phyloP scores from a whole-genome alignment of 2,888 invertebrate genomes.

The Diadegma fenestrale region DNA sequence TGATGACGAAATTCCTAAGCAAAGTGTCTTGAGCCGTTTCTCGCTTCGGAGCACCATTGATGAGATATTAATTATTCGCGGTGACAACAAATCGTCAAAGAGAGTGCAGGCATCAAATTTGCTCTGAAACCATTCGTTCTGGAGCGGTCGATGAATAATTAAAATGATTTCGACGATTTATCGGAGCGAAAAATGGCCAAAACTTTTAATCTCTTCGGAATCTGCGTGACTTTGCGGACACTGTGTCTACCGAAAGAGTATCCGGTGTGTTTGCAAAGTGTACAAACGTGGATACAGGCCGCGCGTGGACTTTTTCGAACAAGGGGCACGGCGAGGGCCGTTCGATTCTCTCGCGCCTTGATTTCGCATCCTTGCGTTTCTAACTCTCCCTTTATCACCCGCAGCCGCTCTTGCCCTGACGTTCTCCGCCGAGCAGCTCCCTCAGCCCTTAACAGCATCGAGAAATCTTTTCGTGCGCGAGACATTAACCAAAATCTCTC shows the following conservation, averaged over 20 bases:
- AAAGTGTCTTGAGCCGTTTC: not conserved
- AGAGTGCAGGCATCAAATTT: not conserved
- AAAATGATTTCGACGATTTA: not conserved
- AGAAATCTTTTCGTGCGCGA: conserved; percentile 50
- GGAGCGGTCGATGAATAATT: conserved; percentile 1
- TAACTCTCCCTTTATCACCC: not conserved
- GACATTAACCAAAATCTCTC: conserved; percentile 50
- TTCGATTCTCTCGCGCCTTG: conserved; percentile 4
- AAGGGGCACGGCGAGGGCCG: conserved; percentile 9
- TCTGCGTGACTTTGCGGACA: conserved; percentile 4
- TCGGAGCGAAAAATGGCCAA: conserved; percentile 4
- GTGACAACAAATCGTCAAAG: not conserved
- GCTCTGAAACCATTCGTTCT: not conserved
- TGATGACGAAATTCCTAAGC: not conserved
- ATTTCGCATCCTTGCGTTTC: conserved; percentile 27
- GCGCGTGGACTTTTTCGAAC: conserved; percentile 29
- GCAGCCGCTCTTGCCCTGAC: not conserved
- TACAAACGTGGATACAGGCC: conserved; percentile 21
- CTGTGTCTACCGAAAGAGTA: conserved; percentile 8
- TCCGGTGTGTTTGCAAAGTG: not conserved
- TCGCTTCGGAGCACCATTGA: not conserved
- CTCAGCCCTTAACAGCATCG: conserved; percentile 17
- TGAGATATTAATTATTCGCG: not conserved
- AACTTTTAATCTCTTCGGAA: not conserved
- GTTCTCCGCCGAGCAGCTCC: not conserved